Base-by-base conservation (phyloP, 2,797 vertebrate species). In the Crypturellus tataupa region DNA sequence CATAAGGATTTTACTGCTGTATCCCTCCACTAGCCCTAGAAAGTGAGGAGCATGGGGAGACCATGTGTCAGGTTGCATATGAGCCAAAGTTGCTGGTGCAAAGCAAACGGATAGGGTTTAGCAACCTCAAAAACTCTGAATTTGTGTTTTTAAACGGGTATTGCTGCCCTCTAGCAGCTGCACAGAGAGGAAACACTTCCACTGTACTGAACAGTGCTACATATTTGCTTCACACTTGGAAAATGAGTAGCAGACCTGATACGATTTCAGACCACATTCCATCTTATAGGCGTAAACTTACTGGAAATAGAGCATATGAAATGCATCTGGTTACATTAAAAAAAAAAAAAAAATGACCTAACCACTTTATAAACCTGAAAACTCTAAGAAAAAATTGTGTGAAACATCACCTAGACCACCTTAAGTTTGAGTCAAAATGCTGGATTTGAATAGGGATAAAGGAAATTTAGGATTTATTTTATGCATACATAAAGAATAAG, bases 81-180 rank as follows among this genome's bases (percentile, higher is more conserved):
- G 14, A 83, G 46, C 12, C 31, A n/a, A 81, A 49, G 39, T n/a
- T 49, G 27, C 23, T 9, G 62, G 73, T 65, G 33, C 60, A 24
- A 35, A 51, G 37, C 46, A 77, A 63, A 56, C 51, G 23, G 51
- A 84, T 39, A 40, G 56, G 31, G 35, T 80, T 90, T 23, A 56
- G 72, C 1, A 65, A 71, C 51, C 75, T 53, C 85, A 85, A 71
- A 89, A 89, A 64, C 47, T 76, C 89, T 80, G 63, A 77, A 82
- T 4, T 4, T 27, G 27, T 39, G 79, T 13, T 63, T 96, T 97
- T 71, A 56, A 96, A 92, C 86, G 86, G 96, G 15, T 73, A 63
- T 91, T 97, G 91, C 97, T 95, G 95, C 96, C 97, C 97, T 94
- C 97, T 96, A 95, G 96, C 93, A 81, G 94, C 62, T 46, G 80